These are phyloP conservation scores for Plusia festucae DNA, from an alignment of 2,888 invertebrate species.

Conservation along the genomic window DNA sequence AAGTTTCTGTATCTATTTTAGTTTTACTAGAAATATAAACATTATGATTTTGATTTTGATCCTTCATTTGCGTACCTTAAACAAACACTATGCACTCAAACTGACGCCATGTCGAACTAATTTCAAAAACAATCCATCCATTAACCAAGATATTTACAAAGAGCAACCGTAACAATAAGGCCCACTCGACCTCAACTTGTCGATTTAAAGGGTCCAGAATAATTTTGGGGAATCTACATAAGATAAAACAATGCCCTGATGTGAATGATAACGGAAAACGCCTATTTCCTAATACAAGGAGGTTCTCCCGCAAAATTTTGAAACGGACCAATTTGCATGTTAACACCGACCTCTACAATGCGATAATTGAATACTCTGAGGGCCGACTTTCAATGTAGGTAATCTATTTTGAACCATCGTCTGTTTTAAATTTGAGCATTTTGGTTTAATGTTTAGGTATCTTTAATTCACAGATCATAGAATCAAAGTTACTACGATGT, in stretches of 20 bases:
- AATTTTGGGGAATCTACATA: constrained; percentile 74
- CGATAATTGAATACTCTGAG: constrained; percentile 79
- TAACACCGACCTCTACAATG: constrained; percentile 76
- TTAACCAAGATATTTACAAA: constrained; percentile 53
- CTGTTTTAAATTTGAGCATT: constrained; percentile 72
- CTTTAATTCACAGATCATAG: neutral
- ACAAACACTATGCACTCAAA: constrained; percentile 22
- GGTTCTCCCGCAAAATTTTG: constrained; percentile 76
- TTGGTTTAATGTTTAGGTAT: constrained; percentile 33
- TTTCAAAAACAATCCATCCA: constrained; percentile 42
- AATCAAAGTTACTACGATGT: neutral
- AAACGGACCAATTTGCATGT: constrained; percentile 84
- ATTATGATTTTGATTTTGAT: too few relatives aligned
- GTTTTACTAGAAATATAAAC: too few relatives aligned
- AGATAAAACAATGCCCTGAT: constrained; percentile 78
- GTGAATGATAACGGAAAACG: constrained; percentile 81
- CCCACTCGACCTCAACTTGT: constrained; percentile 64
- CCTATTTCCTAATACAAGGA: constrained; percentile 81
- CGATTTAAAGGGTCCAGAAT: constrained; percentile 71
- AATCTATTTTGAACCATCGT: constrained; percentile 72
- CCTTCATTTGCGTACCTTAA: constrained; percentile 20
- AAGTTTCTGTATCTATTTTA: too few relatives aligned
- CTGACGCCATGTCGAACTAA: neutral
- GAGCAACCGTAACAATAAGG: constrained; percentile 51
- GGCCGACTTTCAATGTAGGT: constrained; percentile 62